Conservation (phyloP, 2,888 invertebrate genomes). For the Phyllotreta striolata region DNA sequence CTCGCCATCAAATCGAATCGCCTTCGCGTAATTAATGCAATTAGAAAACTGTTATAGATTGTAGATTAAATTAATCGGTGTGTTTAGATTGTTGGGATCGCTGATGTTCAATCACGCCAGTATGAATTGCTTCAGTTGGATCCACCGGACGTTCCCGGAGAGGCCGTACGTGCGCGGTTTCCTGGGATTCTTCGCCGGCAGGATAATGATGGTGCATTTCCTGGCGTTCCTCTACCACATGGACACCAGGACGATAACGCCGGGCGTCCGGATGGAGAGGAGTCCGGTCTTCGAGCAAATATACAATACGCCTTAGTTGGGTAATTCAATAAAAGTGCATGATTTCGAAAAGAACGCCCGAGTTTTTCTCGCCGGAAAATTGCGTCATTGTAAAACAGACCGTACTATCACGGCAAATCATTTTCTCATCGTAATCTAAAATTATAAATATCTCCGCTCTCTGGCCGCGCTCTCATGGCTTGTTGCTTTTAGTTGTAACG, state of each 20-base stretch:
- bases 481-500: too few species aligned
- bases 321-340: too few species aligned
- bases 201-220: conserved; percentile 55
- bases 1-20: conserved; percentile 40
- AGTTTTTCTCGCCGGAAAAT: too few species aligned
- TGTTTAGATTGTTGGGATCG: conserved; percentile 54
- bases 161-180: conserved; percentile 47
- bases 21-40: conserved; percentile 42
- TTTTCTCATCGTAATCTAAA: conserved; percentile 46
- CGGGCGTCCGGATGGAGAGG: conserved; percentile 39
- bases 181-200: conserved; percentile 52
- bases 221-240: conserved; percentile 57
- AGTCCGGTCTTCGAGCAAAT: conserved; percentile 48
- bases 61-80: conserved; percentile 1
- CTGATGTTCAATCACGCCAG: conserved; percentile 56
- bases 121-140: conserved; percentile 51
- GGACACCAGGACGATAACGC: conserved; percentile 50
- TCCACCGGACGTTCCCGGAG: conserved; percentile 42
- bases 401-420: conserved; percentile 15
- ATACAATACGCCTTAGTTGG: conserved; percentile 39
- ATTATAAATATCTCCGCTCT: conserved; percentile 45
- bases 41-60: not conserved
- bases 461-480: not conserved
- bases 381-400: not conserved
- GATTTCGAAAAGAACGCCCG: too few species aligned